Evolutionary conservation across 2,888 invertebrate species (phyloP).

Genomic region (Ophion ellenae): DNA sequence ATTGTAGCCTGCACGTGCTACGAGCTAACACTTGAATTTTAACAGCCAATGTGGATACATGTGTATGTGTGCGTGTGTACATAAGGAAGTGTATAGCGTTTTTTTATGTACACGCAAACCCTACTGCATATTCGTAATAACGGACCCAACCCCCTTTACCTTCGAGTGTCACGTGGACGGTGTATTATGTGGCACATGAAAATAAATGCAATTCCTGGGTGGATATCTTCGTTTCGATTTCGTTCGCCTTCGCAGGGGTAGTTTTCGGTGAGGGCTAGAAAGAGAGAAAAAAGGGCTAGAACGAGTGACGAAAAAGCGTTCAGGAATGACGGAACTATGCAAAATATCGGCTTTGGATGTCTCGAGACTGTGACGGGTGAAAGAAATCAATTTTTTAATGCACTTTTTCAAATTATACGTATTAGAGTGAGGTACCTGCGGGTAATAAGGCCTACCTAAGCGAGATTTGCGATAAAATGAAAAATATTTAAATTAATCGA

Average conservation of each 20-base stretch:
- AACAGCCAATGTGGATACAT: constrained; percentile 18
- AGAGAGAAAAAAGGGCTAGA: too few relatives aligned
- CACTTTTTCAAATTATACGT: too few relatives aligned
- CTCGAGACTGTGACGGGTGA: too few relatives aligned
- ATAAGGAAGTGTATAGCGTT: background rate
- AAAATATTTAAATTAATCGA: too few relatives aligned
- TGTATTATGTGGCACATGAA: constrained; percentile 23
- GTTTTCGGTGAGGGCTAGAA: too few relatives aligned
- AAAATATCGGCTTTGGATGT: too few relatives aligned
- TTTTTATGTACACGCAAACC: constrained; percentile 50
- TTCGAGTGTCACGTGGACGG: constrained; percentile 20
- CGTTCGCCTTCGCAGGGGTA: background rate
- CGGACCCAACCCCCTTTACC: constrained; percentile 37
- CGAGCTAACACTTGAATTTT: constrained; percentile 28
- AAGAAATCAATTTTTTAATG: too few relatives aligned
- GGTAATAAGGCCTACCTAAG: too few relatives aligned
- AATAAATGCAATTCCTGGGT: constrained; percentile 24
- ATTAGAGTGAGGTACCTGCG: too few relatives aligned
- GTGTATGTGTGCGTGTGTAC: constrained; percentile 35
- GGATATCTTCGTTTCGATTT: background rate
- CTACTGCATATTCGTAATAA: constrained; percentile 43
- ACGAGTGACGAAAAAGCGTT: too few relatives aligned
- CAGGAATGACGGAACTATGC: too few relatives aligned
- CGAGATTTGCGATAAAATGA: too few relatives aligned
- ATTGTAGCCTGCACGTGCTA: constrained; percentile 67